Evolutionary conservation across 2,797 vertebrate genomes (phyloP), one percentile per base, ranked within the genome.

Genomic region (Phyllotis vaccarum): DNA sequence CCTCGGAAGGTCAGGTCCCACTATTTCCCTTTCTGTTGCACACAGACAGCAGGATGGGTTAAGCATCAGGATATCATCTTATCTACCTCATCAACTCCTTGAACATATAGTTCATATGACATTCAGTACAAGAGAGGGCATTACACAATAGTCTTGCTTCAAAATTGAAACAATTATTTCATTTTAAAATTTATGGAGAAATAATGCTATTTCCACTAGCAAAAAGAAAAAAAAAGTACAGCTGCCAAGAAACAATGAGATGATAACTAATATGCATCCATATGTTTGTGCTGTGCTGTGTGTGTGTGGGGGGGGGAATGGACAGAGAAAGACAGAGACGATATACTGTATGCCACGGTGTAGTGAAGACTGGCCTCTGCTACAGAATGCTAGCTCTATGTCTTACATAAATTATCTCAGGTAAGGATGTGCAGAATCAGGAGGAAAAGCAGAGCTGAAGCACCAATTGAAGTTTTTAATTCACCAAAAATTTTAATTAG

Each of bases 111-210:
- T n/a, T 37, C 56, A n/a, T 49, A 58, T 90, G 76, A 58, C 43
- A 54, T 88, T 81, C 24, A 60, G 27, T 75, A 40, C n/a, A 83
- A 75, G 74, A 82, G 72, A 95, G 22, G 56, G 40, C 37, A 31
- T 82, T 74, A n/a, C 14, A 82, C 52, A 74, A 0, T 87, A 60
- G 92, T 40, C 43, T 93, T 88, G 68, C 75, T 96, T 75, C 93
- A 90, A 94, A 27, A 60, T 54, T 52, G 49, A 87, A 58, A 85
- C 49, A 82, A 16, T 70, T 82, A 81, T 56, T 60, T 46, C n/a
- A 70, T 5, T 86, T 31, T 95, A 94, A 88, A 87, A 75, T 75
- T 75, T 31, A 78, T 40, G 86, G 60, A 80, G 49, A 19, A 89
- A 85, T 66, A 34, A 46, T 79, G 43, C 54, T 93, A 6, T 92